A percentile compares a stretch with the other conserved stretches of the same genome.
These are phyloP conservation scores for Coregonus suidteri DNA, from an alignment of 2,797 vertebrate species.

Conservation along the genomic window DNA sequence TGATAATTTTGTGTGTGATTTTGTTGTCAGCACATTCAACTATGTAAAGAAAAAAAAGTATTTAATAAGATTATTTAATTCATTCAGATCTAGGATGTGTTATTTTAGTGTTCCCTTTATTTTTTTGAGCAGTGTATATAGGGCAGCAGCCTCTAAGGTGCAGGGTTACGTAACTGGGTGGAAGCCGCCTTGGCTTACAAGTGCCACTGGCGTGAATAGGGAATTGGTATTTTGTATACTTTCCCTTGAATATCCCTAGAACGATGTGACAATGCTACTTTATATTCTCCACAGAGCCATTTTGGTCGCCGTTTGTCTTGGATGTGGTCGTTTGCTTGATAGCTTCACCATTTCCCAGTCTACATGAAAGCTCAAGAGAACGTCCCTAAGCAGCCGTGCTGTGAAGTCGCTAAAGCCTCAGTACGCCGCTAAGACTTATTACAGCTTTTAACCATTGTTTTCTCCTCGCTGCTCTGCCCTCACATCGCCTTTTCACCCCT, in stretches of 20 bases:
- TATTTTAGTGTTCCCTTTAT: too few relatives aligned
- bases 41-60: too few relatives aligned
- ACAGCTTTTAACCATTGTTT: neutral
- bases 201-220: neutral
- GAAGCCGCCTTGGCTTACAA: neutral
- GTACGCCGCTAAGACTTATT: neutral
- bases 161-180: too few relatives aligned
- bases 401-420: neutral
- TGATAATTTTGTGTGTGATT: too few relatives aligned
- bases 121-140: too few relatives aligned
- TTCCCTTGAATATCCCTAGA: neutral
- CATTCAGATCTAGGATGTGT: too few relatives aligned
- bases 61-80: too few relatives aligned
- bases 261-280: neutral
- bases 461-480: neutral
- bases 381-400: neutral
- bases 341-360: slow-evolving; percentile 13
- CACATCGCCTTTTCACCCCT: neutral
- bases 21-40: too few relatives aligned
- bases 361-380: neutral
- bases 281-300: neutral
- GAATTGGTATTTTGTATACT: neutral
- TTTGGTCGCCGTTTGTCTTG: slow-evolving; percentile 13
- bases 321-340: neutral
- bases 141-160: too few relatives aligned